Conservation (phyloP, 1,140 invertebrate genomes). For the Tetranychus cinnabarinus region DNA sequence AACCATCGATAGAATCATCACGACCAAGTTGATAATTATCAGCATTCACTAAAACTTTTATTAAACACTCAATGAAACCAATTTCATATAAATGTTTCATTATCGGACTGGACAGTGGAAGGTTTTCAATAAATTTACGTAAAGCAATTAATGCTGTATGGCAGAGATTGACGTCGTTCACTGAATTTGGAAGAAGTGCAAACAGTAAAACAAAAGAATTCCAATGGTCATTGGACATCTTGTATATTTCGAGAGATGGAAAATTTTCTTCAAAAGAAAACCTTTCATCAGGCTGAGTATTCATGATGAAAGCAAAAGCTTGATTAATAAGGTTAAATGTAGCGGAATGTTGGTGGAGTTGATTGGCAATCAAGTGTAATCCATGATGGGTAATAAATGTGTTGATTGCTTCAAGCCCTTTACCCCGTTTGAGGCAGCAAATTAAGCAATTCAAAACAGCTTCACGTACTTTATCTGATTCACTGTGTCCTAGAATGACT, state of each 20-base stretch:
- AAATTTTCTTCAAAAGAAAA: slow-evolving; percentile 12
- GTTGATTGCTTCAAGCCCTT: slow-evolving; percentile 32
- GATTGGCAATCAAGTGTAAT: slow-evolving; percentile 49
- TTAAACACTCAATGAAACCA: slow-evolving; percentile 32
- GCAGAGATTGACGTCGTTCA: slow-evolving; percentile 27
- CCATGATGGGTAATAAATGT: slow-evolving; percentile 37
- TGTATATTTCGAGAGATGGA: slow-evolving; percentile 11
- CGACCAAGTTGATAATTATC: background rate
- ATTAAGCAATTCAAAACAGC: slow-evolving; percentile 22
- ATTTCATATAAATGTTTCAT: slow-evolving; percentile 22
- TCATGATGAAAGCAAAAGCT: slow-evolving; percentile 23
- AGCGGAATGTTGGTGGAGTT: slow-evolving; percentile 39
- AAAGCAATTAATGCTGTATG: slow-evolving; percentile 30
- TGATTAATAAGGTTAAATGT: slow-evolving; percentile 36
- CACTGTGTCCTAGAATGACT: slow-evolving; percentile 44
- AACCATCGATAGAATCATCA: background rate
- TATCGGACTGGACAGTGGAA: slow-evolving; percentile 19
- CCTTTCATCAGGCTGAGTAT: slow-evolving; percentile 13
- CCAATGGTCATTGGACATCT: slow-evolving; percentile 17
- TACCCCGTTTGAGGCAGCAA: slow-evolving; percentile 13
- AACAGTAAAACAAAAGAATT: slow-evolving; percentile 34
- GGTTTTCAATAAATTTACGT: slow-evolving; percentile 26
- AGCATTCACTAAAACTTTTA: slow-evolving; percentile 20
- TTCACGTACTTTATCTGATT: slow-evolving; percentile 35
- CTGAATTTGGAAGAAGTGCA: slow-evolving; percentile 35